These are phyloP conservation scores for Loxodonta africana DNA, from an alignment of 2,113 vertebrate genomes.

Conservation along the genomic window DNA sequence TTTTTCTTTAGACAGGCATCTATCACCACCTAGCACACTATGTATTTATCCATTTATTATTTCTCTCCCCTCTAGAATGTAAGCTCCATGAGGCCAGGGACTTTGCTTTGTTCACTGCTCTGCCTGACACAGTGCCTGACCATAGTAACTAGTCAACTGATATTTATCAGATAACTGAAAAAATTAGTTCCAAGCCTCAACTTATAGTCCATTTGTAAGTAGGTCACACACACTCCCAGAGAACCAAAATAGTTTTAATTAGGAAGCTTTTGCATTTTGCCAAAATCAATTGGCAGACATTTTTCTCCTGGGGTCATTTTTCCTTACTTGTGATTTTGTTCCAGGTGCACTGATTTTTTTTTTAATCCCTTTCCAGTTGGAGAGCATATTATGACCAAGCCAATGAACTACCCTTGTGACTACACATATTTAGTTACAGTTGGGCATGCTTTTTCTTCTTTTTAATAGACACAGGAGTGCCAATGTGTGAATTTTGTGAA, in stretches of 20 bases:
- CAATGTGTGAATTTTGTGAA: neutral
- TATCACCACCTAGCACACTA: neutral
- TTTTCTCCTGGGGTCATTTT: conserved; percentile 50
- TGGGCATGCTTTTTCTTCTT: neutral
- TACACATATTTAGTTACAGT: conserved; percentile 3
- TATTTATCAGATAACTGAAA: conserved; percentile 35
- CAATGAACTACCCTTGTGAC: conserved; percentile 55
- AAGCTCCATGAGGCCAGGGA: conserved; percentile 4
- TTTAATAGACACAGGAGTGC: conserved; percentile 26
- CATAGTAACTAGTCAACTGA: neutral
- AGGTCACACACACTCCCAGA: conserved; percentile 61
- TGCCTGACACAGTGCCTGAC: neutral
- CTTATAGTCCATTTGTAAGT: conserved; percentile 58
- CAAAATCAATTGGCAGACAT: conserved; percentile 73
- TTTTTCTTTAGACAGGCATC: neutral
- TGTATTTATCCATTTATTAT: neutral
- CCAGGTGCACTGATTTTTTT: conserved; percentile 21
- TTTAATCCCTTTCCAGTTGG: conserved; percentile 30
- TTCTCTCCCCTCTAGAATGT: neutral
- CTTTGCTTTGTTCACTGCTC: neutral
- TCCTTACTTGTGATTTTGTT: conserved; percentile 59
- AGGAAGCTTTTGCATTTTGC: conserved; percentile 69
- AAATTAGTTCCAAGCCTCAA: conserved; percentile 44
- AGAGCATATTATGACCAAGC: conserved; percentile 43
- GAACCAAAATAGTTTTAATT: conserved; percentile 72